A percentile compares a stretch with the other conserved stretches of the same genome.
phyloP scores from a whole-genome alignment of 1,140 invertebrate genomes.

The Ceratina australensis region DNA sequence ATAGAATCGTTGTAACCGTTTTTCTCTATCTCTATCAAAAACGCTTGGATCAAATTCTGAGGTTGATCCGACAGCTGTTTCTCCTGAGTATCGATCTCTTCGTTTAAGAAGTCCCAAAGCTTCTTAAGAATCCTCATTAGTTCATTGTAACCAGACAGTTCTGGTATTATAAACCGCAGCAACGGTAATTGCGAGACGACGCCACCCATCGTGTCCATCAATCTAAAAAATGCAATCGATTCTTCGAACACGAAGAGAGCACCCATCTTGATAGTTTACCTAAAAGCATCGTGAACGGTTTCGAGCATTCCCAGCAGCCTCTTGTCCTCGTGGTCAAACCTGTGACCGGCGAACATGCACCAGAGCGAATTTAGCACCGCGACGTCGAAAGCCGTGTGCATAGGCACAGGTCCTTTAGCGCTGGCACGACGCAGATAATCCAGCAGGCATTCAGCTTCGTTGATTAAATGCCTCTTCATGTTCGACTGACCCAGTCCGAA shows the following conservation, averaged over 20 bases:
- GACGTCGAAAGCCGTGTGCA: constrained; percentile 82
- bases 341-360: constrained; percentile 84
- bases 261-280: constrained; percentile 42
- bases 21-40: constrained; percentile 81
- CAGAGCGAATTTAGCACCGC: constrained; percentile 87
- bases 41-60: constrained; percentile 86
- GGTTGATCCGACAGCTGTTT: constrained; percentile 78
- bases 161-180: constrained; percentile 82
- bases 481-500: constrained; percentile 83
- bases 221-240: constrained; percentile 59
- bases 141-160: constrained; percentile 81
- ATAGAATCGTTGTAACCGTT: constrained; percentile 35
- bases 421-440: constrained; percentile 65
- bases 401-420: constrained; percentile 70
- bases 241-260: no score
- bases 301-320: constrained; percentile 79
- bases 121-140: constrained; percentile 73
- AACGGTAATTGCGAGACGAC: constrained; percentile 84
- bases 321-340: constrained; percentile 81
- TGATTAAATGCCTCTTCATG: constrained; percentile 81
- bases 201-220: constrained; percentile 84
- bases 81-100: constrained; percentile 80
- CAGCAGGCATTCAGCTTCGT: constrained; percentile 82
- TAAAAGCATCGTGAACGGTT: constrained; percentile 81
- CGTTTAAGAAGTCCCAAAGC: constrained; percentile 77